A percentile compares a stretch with the other conserved stretches of the same genome.
These are phyloP conservation scores for Marronus borbonicus DNA, from an alignment of 2,888 invertebrate species.

Conservation along the genomic window DNA sequence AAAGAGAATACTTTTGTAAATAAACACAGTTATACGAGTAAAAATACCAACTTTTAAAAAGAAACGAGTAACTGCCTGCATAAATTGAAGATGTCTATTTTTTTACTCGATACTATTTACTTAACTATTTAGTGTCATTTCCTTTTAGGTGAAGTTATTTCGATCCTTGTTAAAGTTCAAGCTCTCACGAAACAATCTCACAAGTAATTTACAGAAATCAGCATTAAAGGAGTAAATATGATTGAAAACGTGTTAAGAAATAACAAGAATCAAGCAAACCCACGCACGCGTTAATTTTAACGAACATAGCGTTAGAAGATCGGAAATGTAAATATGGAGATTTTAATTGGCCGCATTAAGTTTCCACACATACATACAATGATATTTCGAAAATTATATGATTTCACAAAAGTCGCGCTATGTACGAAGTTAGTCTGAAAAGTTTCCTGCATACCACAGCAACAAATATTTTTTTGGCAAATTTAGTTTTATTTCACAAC, in stretches of 20 bases:
- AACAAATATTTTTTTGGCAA: too few species aligned
- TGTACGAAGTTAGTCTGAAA: too few species aligned
- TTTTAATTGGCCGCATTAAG: constrained; percentile 25
- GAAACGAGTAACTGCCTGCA: neutral
- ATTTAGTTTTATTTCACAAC: too few species aligned
- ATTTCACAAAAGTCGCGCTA: neutral
- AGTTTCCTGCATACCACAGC: too few species aligned
- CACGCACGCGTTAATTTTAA: constrained; percentile 27
- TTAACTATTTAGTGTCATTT: neutral
- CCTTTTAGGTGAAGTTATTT: neutral
- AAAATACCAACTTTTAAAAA: neutral
- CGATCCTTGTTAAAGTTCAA: neutral
- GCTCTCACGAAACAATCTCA: constrained; percentile 5
- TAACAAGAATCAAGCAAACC: constrained; percentile 26
- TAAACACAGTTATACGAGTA: neutral
- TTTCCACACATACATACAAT: constrained; percentile 6
- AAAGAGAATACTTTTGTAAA: constrained; percentile 1
- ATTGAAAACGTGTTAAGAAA: constrained; percentile 25
- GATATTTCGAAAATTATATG: constrained; percentile 6
- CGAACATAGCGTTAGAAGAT: neutral
- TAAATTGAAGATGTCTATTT: neutral
- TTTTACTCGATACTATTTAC: neutral
- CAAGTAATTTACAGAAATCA: constrained; percentile 4
- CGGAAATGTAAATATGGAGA: constrained; percentile 15
- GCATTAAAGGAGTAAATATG: constrained; percentile 18